Conservation (phyloP, 2,888 invertebrate genomes). For the Drosophila flavopinicola region DNA sequence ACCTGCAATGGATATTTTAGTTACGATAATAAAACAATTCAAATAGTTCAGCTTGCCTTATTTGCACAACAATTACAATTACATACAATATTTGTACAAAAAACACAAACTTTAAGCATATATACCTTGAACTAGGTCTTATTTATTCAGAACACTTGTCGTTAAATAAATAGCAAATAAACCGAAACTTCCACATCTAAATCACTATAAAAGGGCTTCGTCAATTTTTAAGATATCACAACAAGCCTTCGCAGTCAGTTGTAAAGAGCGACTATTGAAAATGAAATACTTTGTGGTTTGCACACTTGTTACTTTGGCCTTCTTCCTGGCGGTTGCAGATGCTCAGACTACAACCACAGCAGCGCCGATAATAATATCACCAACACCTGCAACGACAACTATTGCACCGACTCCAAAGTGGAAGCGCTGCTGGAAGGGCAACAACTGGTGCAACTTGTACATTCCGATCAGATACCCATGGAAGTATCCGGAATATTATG, state of each 20-base stretch:
- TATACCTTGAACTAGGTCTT: slow-evolving; percentile 18
- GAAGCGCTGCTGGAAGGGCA: slow-evolving; percentile 36
- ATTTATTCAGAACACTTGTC: slow-evolving; percentile 32
- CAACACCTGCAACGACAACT: background rate
- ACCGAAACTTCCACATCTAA: slow-evolving; percentile 1
- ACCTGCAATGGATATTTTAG: too few relatives aligned
- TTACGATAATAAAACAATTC: too few relatives aligned
- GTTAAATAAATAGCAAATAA: slow-evolving; percentile 9
- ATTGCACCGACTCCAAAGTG: slow-evolving; percentile 5
- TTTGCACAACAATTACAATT: background rate
- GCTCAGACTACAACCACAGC: background rate
- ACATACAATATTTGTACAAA: background rate
- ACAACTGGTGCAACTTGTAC: slow-evolving; percentile 41
- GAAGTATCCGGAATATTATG: background rate
- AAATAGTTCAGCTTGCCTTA: background rate
- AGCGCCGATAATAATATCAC: background rate
- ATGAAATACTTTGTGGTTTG: slow-evolving; percentile 17
- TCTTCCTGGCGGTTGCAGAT: background rate
- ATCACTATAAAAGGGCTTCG: slow-evolving; percentile 21
- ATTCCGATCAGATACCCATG: too few relatives aligned
- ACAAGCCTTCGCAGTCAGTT: background rate
- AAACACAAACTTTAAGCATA: background rate
- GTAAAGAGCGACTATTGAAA: background rate
- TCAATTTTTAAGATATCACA: slow-evolving; percentile 1
- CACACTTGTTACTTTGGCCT: slow-evolving; percentile 11